A percentile compares a stretch with the other conserved stretches of the same genome.
Evolutionary conservation across 2,797 vertebrate genomes (phyloP).

Genomic region (Lacerta agilis): DNA sequence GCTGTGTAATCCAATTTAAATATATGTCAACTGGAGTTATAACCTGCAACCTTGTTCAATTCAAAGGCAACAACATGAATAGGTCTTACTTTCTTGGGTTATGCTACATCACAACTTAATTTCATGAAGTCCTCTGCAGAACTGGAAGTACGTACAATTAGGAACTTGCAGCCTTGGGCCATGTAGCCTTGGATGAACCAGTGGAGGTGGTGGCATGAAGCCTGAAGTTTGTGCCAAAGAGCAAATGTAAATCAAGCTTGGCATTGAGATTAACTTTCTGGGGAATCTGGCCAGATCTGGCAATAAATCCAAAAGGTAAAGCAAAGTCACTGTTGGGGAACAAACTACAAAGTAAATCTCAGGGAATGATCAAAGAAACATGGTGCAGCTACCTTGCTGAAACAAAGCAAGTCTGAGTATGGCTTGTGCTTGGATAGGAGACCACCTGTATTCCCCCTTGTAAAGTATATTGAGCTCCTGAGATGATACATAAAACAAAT

Average conservation of each 20-base stretch:
- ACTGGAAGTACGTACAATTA: background rate
- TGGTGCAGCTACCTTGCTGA: background rate
- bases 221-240: background rate
- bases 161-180: too few species aligned
- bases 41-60: background rate
- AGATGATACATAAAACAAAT: background rate
- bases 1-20: background rate
- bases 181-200: background rate
- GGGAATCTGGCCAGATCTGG: background rate
- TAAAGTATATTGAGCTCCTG: background rate
- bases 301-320: background rate
- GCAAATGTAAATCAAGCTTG: background rate
- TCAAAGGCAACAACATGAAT: background rate
- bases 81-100: background rate
- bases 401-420: background rate
- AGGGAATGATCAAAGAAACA: background rate
- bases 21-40: background rate
- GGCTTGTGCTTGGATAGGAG: background rate
- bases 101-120: background rate
- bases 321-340: background rate
- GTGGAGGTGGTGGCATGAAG: background rate
- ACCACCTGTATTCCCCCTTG: too few species aligned
- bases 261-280: background rate
- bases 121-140: background rate
- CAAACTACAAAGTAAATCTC: background rate